Evolutionary conservation across 2,797 vertebrate genomes (phyloP).

Genomic region (Rachycentron canadum): DNA sequence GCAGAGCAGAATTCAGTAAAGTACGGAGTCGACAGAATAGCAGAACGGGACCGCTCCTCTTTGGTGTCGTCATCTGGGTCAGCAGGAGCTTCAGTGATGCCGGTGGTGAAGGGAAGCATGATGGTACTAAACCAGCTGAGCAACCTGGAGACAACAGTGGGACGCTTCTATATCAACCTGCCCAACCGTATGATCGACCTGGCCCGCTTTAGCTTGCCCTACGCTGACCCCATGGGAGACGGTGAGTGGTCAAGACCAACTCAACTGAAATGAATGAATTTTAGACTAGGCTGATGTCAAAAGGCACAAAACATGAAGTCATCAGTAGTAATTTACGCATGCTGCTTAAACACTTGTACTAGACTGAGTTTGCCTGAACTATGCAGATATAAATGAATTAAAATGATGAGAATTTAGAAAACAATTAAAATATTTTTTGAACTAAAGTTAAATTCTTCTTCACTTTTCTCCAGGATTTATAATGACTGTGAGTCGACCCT

Average conservation of each 20-base stretch:
- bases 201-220: constrained; percentile 95
- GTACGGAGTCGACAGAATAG: constrained; percentile 90
- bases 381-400: neutral
- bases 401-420: neutral
- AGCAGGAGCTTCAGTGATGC: constrained; percentile 74
- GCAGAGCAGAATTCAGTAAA: constrained; percentile 96
- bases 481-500: constrained; percentile 97
- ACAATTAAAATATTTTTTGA: neutral
- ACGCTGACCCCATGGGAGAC: constrained; percentile 96
- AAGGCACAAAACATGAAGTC: neutral
- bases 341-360: neutral
- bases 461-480: constrained; percentile 89
- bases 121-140: constrained; percentile 99
- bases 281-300: neutral
- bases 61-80: constrained; percentile 38
- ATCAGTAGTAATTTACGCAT: neutral
- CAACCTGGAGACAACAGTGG: constrained; percentile 97
- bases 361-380: neutral
- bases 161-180: constrained; percentile 98
- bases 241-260: constrained; percentile 80
- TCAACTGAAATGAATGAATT: neutral
- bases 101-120: constrained; percentile 97
- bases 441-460: neutral
- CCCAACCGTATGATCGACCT: constrained; percentile 98
- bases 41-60: constrained; percentile 80